Evolutionary conservation across 35 echinoderm and acorn worm genomes (phyloP).

Genomic region (Strongylocentrotus purpuratus): DNA sequence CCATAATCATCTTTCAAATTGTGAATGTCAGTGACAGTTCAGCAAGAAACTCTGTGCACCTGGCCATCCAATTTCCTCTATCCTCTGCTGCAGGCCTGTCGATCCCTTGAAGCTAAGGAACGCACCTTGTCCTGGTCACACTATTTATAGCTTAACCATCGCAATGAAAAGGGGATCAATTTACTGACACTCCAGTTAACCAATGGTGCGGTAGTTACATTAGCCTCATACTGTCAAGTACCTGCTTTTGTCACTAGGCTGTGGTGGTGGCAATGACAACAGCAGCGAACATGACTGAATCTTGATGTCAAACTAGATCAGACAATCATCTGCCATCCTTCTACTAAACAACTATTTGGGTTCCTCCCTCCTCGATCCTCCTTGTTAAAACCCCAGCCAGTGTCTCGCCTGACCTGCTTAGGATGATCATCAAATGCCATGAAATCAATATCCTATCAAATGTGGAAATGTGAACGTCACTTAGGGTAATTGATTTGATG

Average conservation of each 20-base stretch:
- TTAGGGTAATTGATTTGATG: not conserved
- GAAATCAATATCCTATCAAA: not conserved
- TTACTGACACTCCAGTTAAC: not conserved
- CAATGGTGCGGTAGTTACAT: not conserved
- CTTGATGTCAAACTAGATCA: conserved; percentile 10
- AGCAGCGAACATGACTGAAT: not conserved
- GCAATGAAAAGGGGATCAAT: not conserved
- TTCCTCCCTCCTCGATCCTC: not conserved
- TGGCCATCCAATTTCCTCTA: not conserved
- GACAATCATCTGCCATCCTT: not conserved
- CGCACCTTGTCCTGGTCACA: not conserved
- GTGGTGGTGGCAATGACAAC: not conserved
- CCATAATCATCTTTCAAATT: not conserved
- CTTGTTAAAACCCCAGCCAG: not conserved
- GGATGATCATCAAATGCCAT: not conserved
- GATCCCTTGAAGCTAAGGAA: not conserved
- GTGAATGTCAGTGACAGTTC: not conserved
- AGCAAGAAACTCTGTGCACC: not conserved
- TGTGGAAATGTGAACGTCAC: not conserved
- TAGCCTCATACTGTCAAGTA: conserved; percentile 11
- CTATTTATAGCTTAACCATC: not conserved
- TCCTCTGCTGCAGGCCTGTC: not conserved
- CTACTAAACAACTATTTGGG: not conserved
- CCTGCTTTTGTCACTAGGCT: not conserved
- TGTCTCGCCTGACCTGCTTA: not conserved